Evolutionary conservation across 1,140 invertebrate species (phyloP).

Genomic region (Magallana angulata): DNA sequence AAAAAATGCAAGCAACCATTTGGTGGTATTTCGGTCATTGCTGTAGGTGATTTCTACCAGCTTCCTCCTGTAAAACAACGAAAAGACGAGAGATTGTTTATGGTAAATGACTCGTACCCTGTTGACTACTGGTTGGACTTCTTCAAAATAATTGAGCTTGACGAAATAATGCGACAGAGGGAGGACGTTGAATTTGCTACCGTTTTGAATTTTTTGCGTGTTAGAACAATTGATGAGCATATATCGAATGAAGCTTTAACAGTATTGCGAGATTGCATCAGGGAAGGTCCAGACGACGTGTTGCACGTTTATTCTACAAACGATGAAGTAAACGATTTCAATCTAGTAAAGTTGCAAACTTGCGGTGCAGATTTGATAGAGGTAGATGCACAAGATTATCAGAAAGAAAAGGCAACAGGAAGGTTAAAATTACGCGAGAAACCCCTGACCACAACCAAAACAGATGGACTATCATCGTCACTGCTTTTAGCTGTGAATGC

Average conservation of each 20-base stretch:
- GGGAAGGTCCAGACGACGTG: conserved; percentile 2
- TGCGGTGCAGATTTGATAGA: background rate
- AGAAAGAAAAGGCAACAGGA: conserved; percentile 27
- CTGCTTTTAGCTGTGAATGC: background rate
- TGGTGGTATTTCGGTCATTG: conserved; percentile 45
- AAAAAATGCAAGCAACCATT: conserved; percentile 15
- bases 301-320: conserved; percentile 47
- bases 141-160: conserved; percentile 6
- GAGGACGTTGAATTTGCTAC: background rate
- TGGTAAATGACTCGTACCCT: background rate
- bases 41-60: conserved; percentile 50
- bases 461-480: background rate
- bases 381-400: conserved; percentile 10
- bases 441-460: background rate
- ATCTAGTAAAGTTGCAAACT: background rate
- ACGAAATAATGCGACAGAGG: conserved; percentile 49
- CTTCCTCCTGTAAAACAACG: conserved; percentile 42
- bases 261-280: conserved; percentile 25
- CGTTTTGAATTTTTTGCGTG: conserved; percentile 37
- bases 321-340: conserved; percentile 43
- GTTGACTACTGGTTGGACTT: conserved; percentile 42
- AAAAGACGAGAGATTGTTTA: conserved; percentile 14
- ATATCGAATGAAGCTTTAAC: background rate
- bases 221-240: background rate
- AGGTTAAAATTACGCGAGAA: background rate